These are phyloP conservation scores for Papilio elwesi DNA, from an alignment of 2,888 invertebrate genomes.

Conservation along the genomic window DNA sequence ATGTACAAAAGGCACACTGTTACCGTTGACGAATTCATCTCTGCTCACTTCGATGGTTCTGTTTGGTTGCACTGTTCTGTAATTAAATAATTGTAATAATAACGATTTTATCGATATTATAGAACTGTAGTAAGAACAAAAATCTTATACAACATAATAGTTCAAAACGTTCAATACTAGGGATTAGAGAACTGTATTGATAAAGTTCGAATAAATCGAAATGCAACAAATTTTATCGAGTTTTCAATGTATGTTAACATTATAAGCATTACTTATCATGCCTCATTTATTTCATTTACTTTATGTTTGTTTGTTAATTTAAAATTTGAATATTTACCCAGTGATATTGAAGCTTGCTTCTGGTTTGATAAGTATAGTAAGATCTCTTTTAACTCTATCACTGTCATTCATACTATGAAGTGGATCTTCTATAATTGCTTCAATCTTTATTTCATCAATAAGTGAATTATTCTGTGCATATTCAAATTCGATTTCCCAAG, in stretches of 20 bases:
- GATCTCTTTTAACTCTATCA: conserved; percentile 50
- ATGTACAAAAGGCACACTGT: conserved; percentile 61
- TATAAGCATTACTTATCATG: too few relatives aligned
- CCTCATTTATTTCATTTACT: too few relatives aligned
- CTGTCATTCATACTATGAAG: conserved; percentile 60
- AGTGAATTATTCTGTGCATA: conserved; percentile 55
- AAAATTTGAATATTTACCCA: conserved; percentile 58
- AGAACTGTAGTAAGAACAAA: too few relatives aligned
- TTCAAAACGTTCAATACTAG: too few relatives aligned
- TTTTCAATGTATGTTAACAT: too few relatives aligned
- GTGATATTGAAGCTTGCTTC: conserved; percentile 59
- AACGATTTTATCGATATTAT: too few relatives aligned
- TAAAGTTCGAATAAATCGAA: too few relatives aligned
- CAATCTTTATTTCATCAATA: conserved; percentile 53
- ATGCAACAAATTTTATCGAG: too few relatives aligned
- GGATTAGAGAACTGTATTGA: too few relatives aligned
- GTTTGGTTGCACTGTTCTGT: conserved; percentile 67
- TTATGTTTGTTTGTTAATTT: too few relatives aligned
- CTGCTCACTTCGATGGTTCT: conserved; percentile 64
- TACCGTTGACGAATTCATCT: conserved; percentile 57
- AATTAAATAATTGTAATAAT: conserved; percentile 44
- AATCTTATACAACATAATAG: too few relatives aligned
- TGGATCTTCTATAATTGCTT: conserved; percentile 60
- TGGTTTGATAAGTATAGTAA: conserved; percentile 57
- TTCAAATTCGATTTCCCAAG: conserved; percentile 72